Conservation (phyloP, 2,797 vertebrate species). For the Chromobotia macracanthus region DNA sequence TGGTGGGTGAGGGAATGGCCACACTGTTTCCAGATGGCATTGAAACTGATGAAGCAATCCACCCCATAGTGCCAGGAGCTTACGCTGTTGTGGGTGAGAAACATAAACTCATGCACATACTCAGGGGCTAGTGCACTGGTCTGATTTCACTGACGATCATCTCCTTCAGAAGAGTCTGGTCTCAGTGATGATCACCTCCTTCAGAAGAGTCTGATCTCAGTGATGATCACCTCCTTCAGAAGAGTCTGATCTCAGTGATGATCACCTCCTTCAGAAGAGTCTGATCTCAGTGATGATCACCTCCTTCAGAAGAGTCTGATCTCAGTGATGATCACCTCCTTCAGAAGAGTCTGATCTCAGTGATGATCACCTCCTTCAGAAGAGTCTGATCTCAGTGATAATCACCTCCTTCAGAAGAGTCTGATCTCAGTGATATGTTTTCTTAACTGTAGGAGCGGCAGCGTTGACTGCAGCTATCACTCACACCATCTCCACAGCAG, state of each 20-base stretch:
- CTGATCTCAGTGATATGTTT: background rate
- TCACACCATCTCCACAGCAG: slow-evolving; percentile 48
- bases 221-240: too few species aligned
- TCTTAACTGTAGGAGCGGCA: slow-evolving; percentile 25
- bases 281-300: background rate
- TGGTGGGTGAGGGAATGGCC: slow-evolving; percentile 97
- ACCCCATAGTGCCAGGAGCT: slow-evolving; percentile 92
- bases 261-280: too few species aligned
- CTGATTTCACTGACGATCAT: background rate
- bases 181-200: slow-evolving; percentile 15
- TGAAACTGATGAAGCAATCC: slow-evolving; percentile 86
- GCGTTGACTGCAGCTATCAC: slow-evolving; percentile 49
- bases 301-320: background rate
- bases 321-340: slow-evolving; percentile 15
- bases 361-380: too few species aligned
- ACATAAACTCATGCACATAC: background rate
- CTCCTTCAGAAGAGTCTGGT: background rate
- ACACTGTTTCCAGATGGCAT: slow-evolving; percentile 98
- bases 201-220: background rate
- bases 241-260: too few species aligned
- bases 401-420: too few species aligned
- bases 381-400: too few species aligned
- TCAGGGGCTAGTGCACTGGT: background rate
- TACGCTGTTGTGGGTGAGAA: slow-evolving; percentile 92
- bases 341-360: background rate